phyloP scores from a whole-genome alignment of 2,113 vertebrate species.

The Puma concolor region DNA sequence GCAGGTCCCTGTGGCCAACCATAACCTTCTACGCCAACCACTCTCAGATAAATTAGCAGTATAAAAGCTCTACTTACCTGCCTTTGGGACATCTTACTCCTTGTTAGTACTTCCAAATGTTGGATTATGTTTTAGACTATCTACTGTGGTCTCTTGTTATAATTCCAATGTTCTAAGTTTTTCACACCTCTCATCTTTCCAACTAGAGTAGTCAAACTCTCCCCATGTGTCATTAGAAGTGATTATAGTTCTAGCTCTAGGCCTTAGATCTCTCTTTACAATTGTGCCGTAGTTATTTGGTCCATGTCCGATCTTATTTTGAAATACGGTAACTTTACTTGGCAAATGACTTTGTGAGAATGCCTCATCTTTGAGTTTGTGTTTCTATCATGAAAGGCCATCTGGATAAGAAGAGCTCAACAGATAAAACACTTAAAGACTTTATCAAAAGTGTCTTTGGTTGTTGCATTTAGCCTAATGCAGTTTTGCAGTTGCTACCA shows the following conservation, averaged over 20 bases:
- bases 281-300: background rate
- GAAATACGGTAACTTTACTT: background rate
- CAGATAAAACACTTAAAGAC: background rate
- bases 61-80: too few relatives aligned
- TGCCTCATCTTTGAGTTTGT: background rate
- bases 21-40: background rate
- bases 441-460: background rate
- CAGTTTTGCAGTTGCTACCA: background rate
- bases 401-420: background rate
- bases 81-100: background rate
- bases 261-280: background rate
- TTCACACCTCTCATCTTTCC: background rate
- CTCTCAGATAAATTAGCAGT: background rate
- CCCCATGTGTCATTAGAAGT: too few relatives aligned
- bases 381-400: background rate
- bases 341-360: background rate
- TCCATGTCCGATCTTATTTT: background rate
- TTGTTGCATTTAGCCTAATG: background rate
- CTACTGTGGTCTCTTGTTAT: background rate
- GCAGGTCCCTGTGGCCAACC: too few relatives aligned
- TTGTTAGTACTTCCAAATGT: background rate
- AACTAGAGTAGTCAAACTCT: background rate
- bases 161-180: background rate
- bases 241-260: background rate
- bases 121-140: background rate